Evolutionary conservation across 2,888 invertebrate genomes (phyloP), one percentile per base, ranked within the genome.

Genomic region (Helleia helle): DNA sequence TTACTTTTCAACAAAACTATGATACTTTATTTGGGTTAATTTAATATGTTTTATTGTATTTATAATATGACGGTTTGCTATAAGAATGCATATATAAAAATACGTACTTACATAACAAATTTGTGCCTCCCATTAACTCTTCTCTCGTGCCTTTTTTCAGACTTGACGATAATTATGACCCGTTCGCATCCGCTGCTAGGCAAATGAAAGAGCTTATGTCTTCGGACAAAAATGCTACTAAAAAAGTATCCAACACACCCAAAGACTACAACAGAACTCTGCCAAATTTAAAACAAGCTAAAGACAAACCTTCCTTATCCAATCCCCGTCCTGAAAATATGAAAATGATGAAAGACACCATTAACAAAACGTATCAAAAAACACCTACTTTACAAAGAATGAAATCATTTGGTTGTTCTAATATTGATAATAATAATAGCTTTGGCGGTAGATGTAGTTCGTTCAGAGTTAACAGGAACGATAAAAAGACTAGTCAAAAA

Each of bases 121-220:
- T n/a, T n/a, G n/a, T n/a, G n/a, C n/a, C n/a, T 30, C 11, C 30
- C 14, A 8, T 30, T 30, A 30, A 9, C 14, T n/a, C 27, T 37
- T 14, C 29, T 7, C 15, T 13, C 34, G 47, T 13, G 43, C 49
- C 51, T 49, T 50, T 50, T 80, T 77, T 56, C 81, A 86, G 86
- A 62, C 58, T 76, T 51, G 84, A 84, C 53, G 87, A 87, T 57
- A 85, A 73, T 56, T 93, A 93, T 73, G 91, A 94, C 71, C 94
- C 94, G 38, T 93, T 92, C 72, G 75, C 89, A 52, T 89, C 90
- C 51, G 94, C 94, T 36, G 92, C 93, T 75, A 90, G 90, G 50
- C 94, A 94, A 77, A 89, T 94, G 81, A 90, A 91, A 74, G 93
- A 94, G 62, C 87, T 94, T 24, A 89, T 93, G 75, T 90, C 90